Conservation (phyloP, 2,113 vertebrate species). For the Osmerus mordax region DNA sequence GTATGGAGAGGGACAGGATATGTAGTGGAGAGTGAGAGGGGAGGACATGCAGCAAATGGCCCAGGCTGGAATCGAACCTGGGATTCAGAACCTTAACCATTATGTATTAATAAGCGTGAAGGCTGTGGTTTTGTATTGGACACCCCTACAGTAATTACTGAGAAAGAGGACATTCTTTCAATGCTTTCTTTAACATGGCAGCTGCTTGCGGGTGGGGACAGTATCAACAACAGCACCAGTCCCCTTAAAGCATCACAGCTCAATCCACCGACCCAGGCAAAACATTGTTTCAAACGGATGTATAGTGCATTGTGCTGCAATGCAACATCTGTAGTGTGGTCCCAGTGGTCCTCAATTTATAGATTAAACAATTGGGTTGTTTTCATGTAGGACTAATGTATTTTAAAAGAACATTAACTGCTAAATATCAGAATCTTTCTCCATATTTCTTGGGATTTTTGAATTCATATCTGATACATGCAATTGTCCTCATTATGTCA, state of each 20-base stretch:
- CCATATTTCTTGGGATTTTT: conserved; percentile 13
- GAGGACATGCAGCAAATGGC: not conserved
- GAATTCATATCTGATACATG: conserved; percentile 38
- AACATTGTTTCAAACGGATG: not conserved
- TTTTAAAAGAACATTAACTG: not conserved
- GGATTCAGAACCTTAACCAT: too few species aligned
- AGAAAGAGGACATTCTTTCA: not conserved
- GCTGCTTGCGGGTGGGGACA: not conserved
- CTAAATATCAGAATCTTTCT: not conserved
- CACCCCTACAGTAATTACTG: not conserved
- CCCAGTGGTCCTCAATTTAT: not conserved
- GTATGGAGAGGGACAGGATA: not conserved
- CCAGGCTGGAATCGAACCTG: too few species aligned
- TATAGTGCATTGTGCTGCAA: not conserved
- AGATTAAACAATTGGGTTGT: not conserved
- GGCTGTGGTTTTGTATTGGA: too few species aligned
- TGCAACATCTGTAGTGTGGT: not conserved
- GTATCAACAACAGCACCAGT: not conserved
- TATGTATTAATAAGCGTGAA: too few species aligned
- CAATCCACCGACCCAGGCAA: conserved; percentile 3
- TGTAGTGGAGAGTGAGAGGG: not conserved
- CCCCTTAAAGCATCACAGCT: conserved; percentile 3
- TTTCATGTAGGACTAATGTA: not conserved
- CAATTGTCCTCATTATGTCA: conserved; percentile 66
- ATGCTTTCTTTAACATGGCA: not conserved